Conservation (phyloP, 2,113 vertebrate species). For the Hippopotamus amphibius region DNA sequence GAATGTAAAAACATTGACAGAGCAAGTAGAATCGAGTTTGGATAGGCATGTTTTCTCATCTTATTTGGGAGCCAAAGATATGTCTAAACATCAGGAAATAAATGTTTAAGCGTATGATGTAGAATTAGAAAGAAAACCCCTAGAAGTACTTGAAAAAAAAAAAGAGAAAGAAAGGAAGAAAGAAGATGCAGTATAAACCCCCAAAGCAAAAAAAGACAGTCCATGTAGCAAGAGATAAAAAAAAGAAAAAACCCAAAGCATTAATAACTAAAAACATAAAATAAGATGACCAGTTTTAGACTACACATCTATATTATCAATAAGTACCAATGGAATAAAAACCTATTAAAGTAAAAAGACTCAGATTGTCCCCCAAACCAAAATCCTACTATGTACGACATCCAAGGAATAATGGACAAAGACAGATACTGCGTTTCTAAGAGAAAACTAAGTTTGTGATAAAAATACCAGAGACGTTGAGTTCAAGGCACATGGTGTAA, state of each 20-base stretch:
- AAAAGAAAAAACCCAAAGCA: not conserved
- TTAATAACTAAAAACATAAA: not conserved
- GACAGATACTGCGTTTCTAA: not conserved
- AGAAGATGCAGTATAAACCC: not conserved
- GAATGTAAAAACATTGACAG: not conserved
- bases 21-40: not conserved
- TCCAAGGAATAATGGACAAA: not conserved
- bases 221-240: not conserved
- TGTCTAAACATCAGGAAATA: not conserved
- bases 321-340: not conserved
- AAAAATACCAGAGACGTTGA: not conserved
- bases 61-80: not conserved
- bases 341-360: not conserved
- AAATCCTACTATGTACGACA: not conserved
- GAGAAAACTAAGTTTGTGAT: not conserved
- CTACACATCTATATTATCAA: not conserved
- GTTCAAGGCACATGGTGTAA: not conserved
- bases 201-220: not conserved
- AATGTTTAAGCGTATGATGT: not conserved
- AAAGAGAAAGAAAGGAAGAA: not conserved
- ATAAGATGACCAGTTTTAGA: not conserved
- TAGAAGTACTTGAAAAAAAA: not conserved
- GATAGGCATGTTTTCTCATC: not conserved
- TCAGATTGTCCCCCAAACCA: not conserved
- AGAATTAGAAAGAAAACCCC: not conserved